Conservation (phyloP, 1,140 invertebrate genomes). For the Lamellibrachia luymesi region DNA sequence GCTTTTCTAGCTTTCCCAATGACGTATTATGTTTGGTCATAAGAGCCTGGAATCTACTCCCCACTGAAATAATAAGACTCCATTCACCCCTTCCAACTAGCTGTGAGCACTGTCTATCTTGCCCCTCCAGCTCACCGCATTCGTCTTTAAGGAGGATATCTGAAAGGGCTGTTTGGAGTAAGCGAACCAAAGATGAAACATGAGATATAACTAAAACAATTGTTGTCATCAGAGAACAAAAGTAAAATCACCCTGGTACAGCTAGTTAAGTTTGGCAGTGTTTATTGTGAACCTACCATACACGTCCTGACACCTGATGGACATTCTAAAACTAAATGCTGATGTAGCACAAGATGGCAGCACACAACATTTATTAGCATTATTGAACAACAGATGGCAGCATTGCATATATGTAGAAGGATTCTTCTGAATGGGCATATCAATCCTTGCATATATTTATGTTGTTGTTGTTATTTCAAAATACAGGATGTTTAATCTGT, state of each 20-base stretch:
- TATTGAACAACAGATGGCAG: not conserved
- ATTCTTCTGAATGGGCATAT: too few relatives aligned
- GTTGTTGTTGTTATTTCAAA: too few relatives aligned
- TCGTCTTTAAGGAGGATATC: too few relatives aligned
- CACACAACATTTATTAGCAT: not conserved
- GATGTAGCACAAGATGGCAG: not conserved
- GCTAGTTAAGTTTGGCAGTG: not conserved
- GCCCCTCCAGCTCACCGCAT: too few relatives aligned
- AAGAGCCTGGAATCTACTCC: not conserved
- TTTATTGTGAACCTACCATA: not conserved
- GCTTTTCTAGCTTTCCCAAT: not conserved
- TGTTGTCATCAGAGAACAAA: not conserved
- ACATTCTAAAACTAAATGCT: not conserved
- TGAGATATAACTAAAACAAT: not conserved
- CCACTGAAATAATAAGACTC: too few relatives aligned
- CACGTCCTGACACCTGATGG: not conserved
- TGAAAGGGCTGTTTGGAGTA: too few relatives aligned
- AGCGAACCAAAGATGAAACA: too few relatives aligned
- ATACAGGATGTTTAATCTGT: too few relatives aligned
- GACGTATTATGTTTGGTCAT: not conserved
- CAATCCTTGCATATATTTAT: too few relatives aligned
- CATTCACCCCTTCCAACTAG: too few relatives aligned
- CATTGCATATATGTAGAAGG: not conserved
- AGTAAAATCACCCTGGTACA: not conserved
- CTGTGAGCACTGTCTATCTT: too few relatives aligned